phyloP scores from a whole-genome alignment of 2,888 invertebrate genomes.

The Ypsolopha scabrella region DNA sequence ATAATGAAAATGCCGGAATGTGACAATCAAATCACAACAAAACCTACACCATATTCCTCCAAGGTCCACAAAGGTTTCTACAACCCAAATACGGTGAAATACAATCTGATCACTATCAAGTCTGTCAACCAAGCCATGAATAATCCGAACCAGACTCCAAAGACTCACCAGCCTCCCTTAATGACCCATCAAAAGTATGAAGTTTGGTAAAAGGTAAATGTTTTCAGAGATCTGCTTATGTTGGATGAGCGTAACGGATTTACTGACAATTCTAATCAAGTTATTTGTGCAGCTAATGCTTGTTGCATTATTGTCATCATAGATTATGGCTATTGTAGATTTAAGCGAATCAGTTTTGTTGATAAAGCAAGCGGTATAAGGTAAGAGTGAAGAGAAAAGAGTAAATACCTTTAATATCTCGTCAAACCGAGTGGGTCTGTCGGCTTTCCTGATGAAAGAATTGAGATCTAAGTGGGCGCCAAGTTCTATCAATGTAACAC shows the following conservation, averaged over 20 bases:
- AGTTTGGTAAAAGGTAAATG: background rate
- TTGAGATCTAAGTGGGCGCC: no score
- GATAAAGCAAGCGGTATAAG: no score
- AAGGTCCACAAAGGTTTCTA: background rate
- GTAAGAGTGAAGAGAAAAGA: no score
- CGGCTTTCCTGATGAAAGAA: no score
- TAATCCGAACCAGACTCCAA: background rate
- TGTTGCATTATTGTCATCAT: background rate
- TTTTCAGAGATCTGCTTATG: background rate
- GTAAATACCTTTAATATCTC: no score
- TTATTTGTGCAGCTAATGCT: conserved; percentile 1
- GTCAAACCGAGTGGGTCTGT: no score
- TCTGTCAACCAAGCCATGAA: background rate
- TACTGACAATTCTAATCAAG: conserved; percentile 2
- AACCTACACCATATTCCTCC: background rate
- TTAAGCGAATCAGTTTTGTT: no score
- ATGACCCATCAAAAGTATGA: background rate
- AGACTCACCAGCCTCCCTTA: background rate
- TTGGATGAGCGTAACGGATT: background rate
- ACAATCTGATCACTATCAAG: conserved; percentile 1
- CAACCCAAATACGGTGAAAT: background rate
- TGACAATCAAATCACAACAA: background rate
- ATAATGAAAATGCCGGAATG: no score
- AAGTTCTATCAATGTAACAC: no score
- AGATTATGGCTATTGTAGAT: no score